Evolutionary conservation across 2,797 vertebrate species (phyloP).

Genomic region (Sebastes flavidus): DNA sequence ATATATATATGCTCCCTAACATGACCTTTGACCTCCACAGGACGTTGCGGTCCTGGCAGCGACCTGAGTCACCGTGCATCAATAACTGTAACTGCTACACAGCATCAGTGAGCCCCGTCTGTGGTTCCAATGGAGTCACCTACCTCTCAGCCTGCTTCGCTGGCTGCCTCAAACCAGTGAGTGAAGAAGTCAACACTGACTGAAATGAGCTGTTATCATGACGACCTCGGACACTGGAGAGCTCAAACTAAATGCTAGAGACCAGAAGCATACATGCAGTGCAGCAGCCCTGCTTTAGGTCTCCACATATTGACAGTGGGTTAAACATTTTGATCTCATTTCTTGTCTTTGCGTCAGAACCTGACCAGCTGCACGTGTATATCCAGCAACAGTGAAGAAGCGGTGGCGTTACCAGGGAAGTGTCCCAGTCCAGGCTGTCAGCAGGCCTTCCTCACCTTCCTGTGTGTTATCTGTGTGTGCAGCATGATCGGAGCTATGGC

Average conservation of each 20-base stretch:
- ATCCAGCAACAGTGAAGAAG: constrained; percentile 84
- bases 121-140: constrained; percentile 94
- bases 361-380: constrained; percentile 92
- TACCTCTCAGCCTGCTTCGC: constrained; percentile 99
- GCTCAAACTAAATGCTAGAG: neutral
- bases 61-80: constrained; percentile 90
- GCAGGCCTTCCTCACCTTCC: constrained; percentile 97
- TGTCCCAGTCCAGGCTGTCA: constrained; percentile 96
- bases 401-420: constrained; percentile 92
- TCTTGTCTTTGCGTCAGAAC: constrained; percentile 83
- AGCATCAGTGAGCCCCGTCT: constrained; percentile 94
- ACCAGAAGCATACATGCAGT: neutral
- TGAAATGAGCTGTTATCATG: neutral
- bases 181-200: constrained; percentile 7
- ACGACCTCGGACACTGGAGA: rapidly evolving
- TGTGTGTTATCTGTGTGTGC: constrained; percentile 97
- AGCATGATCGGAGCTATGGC: constrained; percentile 99
- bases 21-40: constrained; percentile 62
- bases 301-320: neutral
- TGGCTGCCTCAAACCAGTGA: constrained; percentile 93
- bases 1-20: neutral
- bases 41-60: constrained; percentile 81
- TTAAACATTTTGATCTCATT: neutral
- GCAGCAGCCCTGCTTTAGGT: neutral
- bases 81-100: constrained; percentile 96